phyloP scores from a whole-genome alignment of 2,888 invertebrate genomes.

The Lasioglossum zephyrum region DNA sequence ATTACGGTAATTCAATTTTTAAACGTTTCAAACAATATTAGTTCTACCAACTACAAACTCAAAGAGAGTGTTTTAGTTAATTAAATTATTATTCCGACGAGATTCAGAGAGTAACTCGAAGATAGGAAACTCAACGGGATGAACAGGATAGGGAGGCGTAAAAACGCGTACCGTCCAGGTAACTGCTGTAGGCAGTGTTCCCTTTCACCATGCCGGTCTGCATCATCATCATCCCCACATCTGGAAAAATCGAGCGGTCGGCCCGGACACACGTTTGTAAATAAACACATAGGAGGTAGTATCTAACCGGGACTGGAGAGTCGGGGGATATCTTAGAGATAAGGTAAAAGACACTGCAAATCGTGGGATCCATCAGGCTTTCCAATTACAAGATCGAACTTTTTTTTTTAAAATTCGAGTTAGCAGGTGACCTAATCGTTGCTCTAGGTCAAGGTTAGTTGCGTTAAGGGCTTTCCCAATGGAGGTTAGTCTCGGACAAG shows the following conservation, averaged over 20 bases:
- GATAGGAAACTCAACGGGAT: conserved; percentile 52
- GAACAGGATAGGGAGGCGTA: conserved; percentile 72
- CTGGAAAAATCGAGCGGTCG: conserved; percentile 89
- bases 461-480: background rate
- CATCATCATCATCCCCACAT: conserved; percentile 99
- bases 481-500: background rate
- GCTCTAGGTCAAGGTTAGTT: background rate
- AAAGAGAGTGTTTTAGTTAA: background rate
- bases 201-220: conserved; percentile 98
- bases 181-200: conserved; percentile 90
- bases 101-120: conserved; percentile 41
- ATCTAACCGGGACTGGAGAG: conserved; percentile 8
- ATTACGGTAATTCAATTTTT: background rate
- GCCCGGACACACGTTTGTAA: conserved; percentile 69
- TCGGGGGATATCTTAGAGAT: background rate
- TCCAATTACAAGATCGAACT: background rate
- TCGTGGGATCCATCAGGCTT: background rate
- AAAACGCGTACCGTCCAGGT: conserved; percentile 92
- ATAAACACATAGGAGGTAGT: conserved; percentile 38
- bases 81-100: conserved; percentile 60
- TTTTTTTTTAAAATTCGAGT: background rate
- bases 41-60: background rate
- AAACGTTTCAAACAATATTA: background rate
- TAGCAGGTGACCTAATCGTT: background rate
- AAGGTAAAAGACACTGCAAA: conserved; percentile 9